Evolutionary conservation across 2,888 invertebrate genomes (phyloP).

Genomic region (Zelleria hepariella): DNA sequence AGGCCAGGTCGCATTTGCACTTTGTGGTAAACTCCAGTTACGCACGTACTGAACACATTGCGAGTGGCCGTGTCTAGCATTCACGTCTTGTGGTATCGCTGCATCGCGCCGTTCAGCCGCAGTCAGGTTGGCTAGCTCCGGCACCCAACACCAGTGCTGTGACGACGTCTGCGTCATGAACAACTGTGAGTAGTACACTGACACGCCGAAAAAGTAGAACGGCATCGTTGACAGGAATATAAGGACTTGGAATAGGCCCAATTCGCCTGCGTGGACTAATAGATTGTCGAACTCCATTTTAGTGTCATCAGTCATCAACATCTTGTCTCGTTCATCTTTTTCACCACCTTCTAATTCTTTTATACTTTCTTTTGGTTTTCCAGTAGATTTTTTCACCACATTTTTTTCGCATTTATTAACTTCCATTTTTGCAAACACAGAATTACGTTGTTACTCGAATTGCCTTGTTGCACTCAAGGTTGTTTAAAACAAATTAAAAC

Average conservation of each 20-base stretch:
- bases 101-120: constrained; percentile 5
- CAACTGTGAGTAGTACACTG: constrained; percentile 11
- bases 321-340: background rate
- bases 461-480: no score
- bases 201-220: constrained; percentile 11
- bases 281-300: constrained; percentile 11
- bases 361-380: no score
- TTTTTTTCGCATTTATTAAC: background rate
- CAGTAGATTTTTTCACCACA: background rate
- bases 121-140: constrained; percentile 12
- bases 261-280: constrained; percentile 9
- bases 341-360: background rate
- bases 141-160: constrained; percentile 13
- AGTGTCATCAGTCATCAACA: background rate
- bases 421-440: background rate
- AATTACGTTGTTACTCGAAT: no score
- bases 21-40: constrained; percentile 11
- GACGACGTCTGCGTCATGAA: constrained; percentile 11
- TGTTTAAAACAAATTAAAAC: no score
- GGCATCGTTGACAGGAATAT: constrained; percentile 10
- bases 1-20: constrained; percentile 1
- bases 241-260: constrained; percentile 10
- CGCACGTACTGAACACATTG: constrained; percentile 9
- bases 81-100: constrained; percentile 10
- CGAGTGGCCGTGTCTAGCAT: constrained; percentile 6